Evolutionary conservation across 2,113 vertebrate genomes (phyloP).

Genomic region (Mobula birostris): DNA sequence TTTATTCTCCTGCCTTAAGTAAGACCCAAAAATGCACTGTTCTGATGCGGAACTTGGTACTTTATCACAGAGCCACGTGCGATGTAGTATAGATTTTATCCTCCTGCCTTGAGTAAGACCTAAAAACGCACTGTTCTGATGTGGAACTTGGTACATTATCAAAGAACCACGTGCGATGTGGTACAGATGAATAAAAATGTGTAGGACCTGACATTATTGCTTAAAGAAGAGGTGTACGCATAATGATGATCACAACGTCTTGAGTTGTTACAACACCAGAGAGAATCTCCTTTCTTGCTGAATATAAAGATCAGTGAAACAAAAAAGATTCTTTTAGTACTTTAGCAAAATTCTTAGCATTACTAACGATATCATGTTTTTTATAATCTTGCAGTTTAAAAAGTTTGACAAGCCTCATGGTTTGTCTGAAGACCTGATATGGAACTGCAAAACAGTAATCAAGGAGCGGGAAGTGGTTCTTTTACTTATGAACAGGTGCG

Average conservation of each 20-base stretch:
- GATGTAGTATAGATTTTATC: neutral
- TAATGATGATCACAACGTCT: neutral
- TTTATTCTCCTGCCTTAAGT: neutral
- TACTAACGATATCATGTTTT: too few relatives aligned
- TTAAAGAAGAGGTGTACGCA: neutral
- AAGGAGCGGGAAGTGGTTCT: slow-evolving; percentile 80
- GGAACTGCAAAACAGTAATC: slow-evolving; percentile 76
- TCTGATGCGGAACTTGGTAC: neutral
- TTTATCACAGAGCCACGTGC: neutral
- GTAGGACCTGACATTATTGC: neutral
- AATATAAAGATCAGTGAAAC: neutral
- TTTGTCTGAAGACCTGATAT: slow-evolving; percentile 71
- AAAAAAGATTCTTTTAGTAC: neutral
- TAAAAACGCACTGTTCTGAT: neutral
- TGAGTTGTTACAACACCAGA: neutral
- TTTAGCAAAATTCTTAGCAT: neutral
- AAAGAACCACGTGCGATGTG: neutral
- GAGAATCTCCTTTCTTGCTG: neutral
- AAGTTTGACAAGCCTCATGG: slow-evolving; percentile 61
- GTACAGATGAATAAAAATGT: neutral
- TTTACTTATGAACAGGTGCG: slow-evolving; percentile 86
- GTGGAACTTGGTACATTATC: neutral
- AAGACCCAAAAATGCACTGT: neutral
- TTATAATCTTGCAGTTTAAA: slow-evolving; percentile 46
- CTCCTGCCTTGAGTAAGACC: neutral